phyloP scores from a whole-genome alignment of 2,888 invertebrate species.

The Chrysina gloriosa region DNA sequence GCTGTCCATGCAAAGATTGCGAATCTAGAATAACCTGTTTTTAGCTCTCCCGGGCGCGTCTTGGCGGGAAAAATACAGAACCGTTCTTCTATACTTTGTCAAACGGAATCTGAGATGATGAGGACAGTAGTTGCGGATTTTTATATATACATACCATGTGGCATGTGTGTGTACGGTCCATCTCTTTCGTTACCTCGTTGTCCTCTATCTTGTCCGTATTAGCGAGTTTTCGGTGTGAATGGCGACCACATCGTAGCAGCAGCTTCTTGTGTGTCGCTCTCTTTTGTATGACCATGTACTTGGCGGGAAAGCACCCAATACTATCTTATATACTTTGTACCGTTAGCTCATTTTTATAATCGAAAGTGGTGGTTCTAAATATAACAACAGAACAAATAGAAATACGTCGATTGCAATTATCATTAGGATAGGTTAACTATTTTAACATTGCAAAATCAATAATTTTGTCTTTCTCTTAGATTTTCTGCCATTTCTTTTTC shows the following conservation, averaged over 20 bases:
- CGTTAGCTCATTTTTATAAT: constrained; percentile 2
- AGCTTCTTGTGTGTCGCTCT: neutral
- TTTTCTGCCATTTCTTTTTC: too few relatives aligned
- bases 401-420: too few relatives aligned
- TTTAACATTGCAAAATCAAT: too few relatives aligned
- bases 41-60: constrained; percentile 39
- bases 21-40: constrained; percentile 64
- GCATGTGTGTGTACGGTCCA: constrained; percentile 5
- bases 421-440: too few relatives aligned
- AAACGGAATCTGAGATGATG: constrained; percentile 40
- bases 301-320: constrained; percentile 18
- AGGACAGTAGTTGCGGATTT: constrained; percentile 35
- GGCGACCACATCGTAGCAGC: constrained; percentile 7
- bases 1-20: constrained; percentile 54
- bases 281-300: neutral
- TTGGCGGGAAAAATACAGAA: constrained; percentile 52
- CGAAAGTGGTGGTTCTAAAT: neutral
- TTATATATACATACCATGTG: constrained; percentile 7
- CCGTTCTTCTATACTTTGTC: constrained; percentile 40
- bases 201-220: constrained; percentile 17
- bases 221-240: constrained; percentile 23
- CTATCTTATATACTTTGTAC: neutral
- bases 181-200: constrained; percentile 6
- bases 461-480: too few relatives aligned
- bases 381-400: too few relatives aligned